Percentiles rank a stretch among this genome's conserved stretches.
These are phyloP conservation scores for Molossus alvarezi DNA, from an alignment of 2,797 vertebrate genomes.

Conservation along the genomic window DNA sequence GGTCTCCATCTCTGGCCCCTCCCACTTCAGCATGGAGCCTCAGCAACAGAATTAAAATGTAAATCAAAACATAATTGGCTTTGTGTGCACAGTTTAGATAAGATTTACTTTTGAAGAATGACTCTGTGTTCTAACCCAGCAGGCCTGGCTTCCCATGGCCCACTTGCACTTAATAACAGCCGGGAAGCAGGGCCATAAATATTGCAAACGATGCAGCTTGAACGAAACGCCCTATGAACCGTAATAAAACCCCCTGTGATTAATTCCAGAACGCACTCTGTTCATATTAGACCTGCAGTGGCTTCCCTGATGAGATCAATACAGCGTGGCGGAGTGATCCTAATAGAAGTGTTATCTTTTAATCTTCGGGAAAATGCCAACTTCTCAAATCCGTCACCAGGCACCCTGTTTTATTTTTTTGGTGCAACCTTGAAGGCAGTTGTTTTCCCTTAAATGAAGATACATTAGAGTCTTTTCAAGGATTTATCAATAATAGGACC, in stretches of 20 bases:
- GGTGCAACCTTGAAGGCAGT: constrained; percentile 90
- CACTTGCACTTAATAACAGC: constrained; percentile 91
- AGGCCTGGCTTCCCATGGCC: constrained; percentile 88
- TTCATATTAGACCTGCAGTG: constrained; percentile 92
- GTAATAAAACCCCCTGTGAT: constrained; percentile 91
- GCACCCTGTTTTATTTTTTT: constrained; percentile 87
- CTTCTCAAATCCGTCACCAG: constrained; percentile 88
- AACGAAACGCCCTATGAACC: constrained; percentile 91
- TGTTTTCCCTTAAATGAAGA: constrained; percentile 92
- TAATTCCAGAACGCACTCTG: constrained; percentile 91
- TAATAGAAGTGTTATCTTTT: constrained; percentile 93
- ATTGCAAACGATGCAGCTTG: constrained; percentile 91
- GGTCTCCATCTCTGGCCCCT: background rate
- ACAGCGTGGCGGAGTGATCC: constrained; percentile 91
- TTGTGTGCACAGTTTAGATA: constrained; percentile 92
- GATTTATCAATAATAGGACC: constrained; percentile 91
- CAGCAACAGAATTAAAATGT: constrained; percentile 91
- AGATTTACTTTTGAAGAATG: constrained; percentile 93
- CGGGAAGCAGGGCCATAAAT: constrained; percentile 91
- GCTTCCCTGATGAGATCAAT: constrained; percentile 94
- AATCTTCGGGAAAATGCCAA: constrained; percentile 91
- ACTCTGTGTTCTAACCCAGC: constrained; percentile 91
- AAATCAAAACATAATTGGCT: constrained; percentile 93
- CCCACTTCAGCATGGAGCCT: background rate
- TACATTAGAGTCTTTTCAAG: constrained; percentile 90